A percentile compares a stretch with the other conserved stretches of the same genome.
phyloP scores from a whole-genome alignment of 2,797 vertebrate species.

The Acipenser oxyrinchus region DNA sequence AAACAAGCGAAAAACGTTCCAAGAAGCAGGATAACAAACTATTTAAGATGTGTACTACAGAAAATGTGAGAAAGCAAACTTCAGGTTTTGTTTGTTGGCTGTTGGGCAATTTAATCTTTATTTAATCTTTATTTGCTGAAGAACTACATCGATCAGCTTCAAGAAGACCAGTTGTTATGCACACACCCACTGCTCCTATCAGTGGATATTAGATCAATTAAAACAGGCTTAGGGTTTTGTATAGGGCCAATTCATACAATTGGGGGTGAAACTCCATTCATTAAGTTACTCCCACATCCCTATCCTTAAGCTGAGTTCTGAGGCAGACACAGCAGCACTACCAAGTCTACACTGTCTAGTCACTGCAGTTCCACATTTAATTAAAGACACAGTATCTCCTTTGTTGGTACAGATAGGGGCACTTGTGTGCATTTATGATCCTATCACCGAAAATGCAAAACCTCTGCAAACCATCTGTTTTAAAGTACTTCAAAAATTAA shows the following conservation, averaged over 20 bases:
- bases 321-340: conserved; percentile 55
- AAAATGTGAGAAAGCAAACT: neutral
- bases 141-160: conserved; percentile 59
- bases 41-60: too few species aligned
- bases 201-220: conserved; percentile 88
- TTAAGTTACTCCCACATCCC: conserved; percentile 58
- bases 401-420: conserved; percentile 64
- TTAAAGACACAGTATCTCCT: conserved; percentile 68
- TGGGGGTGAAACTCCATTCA: conserved; percentile 70
- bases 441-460: conserved; percentile 42
- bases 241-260: conserved; percentile 73
- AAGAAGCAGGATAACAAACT: too few species aligned
- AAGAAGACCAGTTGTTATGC: conserved; percentile 69
- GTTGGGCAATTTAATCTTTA: conserved; percentile 1
- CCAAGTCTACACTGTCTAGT: conserved; percentile 57
- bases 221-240: conserved; percentile 83
- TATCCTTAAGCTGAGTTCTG: conserved; percentile 56
- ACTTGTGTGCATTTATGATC: conserved; percentile 50
- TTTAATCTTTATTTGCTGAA: conserved; percentile 57
- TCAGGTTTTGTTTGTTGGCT: neutral
- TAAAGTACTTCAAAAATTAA: conserved; percentile 28
- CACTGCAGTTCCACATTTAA: conserved; percentile 70
- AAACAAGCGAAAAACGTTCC: too few species aligned
- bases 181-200: conserved; percentile 67
- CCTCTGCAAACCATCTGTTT: conserved; percentile 46